These are phyloP conservation scores for Choloepus hoffmanni DNA, from an alignment of 2,113 vertebrate species.

Conservation along the genomic window DNA sequence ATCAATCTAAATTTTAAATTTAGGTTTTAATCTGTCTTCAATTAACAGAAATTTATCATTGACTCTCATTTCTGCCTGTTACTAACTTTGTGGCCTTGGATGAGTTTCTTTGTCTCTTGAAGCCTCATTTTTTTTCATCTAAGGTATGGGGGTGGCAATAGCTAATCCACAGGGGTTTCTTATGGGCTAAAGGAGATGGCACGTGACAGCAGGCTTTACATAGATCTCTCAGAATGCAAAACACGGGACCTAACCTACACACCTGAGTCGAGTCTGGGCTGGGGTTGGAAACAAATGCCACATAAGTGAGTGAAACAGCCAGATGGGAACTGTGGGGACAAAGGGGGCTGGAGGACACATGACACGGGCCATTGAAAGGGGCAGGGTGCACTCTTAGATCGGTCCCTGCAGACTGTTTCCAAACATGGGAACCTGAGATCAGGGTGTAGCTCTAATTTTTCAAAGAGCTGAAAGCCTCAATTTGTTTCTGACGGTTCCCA, in stretches of 20 bases:
- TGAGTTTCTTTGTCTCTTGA: not conserved
- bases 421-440: not conserved
- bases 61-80: not conserved
- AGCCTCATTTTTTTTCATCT: not conserved
- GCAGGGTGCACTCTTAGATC: not conserved
- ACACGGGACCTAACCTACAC: no score
- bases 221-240: not conserved
- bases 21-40: not conserved
- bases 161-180: not conserved
- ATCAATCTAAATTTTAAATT: no score
- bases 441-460: not conserved
- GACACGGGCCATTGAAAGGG: not conserved
- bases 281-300: not conserved
- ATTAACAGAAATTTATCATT: not conserved
- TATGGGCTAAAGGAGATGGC: not conserved
- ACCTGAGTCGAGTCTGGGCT: not conserved
- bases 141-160: not conserved
- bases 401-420: not conserved
- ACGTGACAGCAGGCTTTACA: not conserved
- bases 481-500: conserved; percentile 11
- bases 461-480: not conserved
- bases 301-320: not conserved
- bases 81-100: not conserved
- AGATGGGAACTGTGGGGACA: not conserved
- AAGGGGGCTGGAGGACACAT: not conserved